Conservation (phyloP, 2,888 invertebrate genomes). For the Parelbella ahira region DNA sequence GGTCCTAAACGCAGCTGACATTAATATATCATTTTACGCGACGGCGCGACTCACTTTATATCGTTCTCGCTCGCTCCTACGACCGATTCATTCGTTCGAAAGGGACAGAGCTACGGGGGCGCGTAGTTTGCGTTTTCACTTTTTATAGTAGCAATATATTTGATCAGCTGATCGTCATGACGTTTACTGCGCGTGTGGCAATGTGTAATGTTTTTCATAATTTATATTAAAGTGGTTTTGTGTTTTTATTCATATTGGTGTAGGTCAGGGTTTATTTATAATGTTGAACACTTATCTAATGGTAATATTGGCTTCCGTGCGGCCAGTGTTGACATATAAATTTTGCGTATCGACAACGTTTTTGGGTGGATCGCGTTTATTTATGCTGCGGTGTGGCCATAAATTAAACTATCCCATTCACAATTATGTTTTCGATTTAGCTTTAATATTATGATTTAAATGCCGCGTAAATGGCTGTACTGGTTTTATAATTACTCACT, state of each 20-base stretch:
- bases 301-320: constrained; percentile 35
- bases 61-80: constrained; percentile 44
- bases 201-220: constrained; percentile 76
- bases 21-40: constrained; percentile 80
- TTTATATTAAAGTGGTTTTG: constrained; percentile 68
- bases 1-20: constrained; percentile 81
- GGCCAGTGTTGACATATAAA: constrained; percentile 38
- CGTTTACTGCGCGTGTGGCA: constrained; percentile 69
- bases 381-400: constrained; percentile 27
- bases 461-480: constrained; percentile 26
- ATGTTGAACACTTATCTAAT: constrained; percentile 66
- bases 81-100: constrained; percentile 35
- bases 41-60: constrained; percentile 50
- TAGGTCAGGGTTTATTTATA: constrained; percentile 75
- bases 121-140: constrained; percentile 77
- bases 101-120: constrained; percentile 51
- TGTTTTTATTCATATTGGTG: constrained; percentile 62
- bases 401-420: constrained; percentile 30
- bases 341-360: constrained; percentile 34
- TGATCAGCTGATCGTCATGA: constrained; percentile 80
- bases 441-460: constrained; percentile 26
- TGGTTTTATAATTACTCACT: constrained; percentile 26
- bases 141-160: constrained; percentile 81
- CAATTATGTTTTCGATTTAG: constrained; percentile 26
- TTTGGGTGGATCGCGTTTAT: constrained; percentile 30